A percentile compares a stretch with the other conserved stretches of the same genome.
phyloP scores from a whole-genome alignment of 1,140 invertebrate genomes.

The Goniozus legneri region DNA sequence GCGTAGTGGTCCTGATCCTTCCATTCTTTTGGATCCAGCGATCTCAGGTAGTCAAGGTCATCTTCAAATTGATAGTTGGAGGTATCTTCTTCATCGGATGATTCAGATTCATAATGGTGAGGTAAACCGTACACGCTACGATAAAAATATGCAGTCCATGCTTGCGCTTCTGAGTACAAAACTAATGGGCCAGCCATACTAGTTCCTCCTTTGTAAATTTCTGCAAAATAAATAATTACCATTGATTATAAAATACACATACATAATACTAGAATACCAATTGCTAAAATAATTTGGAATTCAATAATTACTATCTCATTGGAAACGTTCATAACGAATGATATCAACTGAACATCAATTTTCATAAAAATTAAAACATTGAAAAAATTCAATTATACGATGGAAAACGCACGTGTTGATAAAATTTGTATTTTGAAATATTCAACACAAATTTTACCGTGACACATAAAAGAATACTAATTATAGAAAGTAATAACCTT shows the following conservation, averaged over 20 bases:
- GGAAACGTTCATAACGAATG: background rate
- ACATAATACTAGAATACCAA: background rate
- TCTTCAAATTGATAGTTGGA: conserved; percentile 68
- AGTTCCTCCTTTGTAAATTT: conserved; percentile 9
- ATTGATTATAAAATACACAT: background rate
- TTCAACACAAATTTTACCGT: background rate
- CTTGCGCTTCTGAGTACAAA: conserved; percentile 40
- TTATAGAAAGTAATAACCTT: background rate
- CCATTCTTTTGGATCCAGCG: conserved; percentile 94
- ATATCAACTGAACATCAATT: background rate
- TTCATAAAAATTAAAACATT: background rate
- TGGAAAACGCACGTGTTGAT: background rate
- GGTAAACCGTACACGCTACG: conserved; percentile 28
- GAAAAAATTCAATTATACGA: background rate
- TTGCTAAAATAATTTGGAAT: background rate
- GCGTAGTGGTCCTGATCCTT: conserved; percentile 97
- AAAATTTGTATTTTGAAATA: background rate
- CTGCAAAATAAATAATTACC: conserved; percentile 7
- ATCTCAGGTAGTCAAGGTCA: conserved; percentile 80
- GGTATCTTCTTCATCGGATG: conserved; percentile 53
- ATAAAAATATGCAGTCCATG: conserved; percentile 40
- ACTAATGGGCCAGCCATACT: conserved; percentile 30
- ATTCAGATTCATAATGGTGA: conserved; percentile 20
- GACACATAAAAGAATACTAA: background rate
- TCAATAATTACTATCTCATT: background rate